Conservation (phyloP, 2,113 vertebrate species). For the Cichladusa arquata region DNA sequence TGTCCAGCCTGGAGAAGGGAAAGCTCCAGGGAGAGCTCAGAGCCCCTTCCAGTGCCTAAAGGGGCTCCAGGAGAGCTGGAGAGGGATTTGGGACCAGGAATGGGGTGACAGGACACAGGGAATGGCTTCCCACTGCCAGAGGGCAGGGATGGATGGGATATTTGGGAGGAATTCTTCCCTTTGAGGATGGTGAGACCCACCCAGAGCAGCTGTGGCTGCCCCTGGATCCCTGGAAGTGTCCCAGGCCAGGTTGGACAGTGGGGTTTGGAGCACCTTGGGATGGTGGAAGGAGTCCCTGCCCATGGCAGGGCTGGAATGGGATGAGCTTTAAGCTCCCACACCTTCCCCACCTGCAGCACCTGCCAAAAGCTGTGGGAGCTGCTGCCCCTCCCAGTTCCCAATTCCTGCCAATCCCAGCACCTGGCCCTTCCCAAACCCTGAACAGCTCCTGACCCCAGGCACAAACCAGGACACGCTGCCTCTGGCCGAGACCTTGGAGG, state of each 20-base stretch:
- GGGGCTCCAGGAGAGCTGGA: neutral
- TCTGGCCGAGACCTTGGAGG: neutral
- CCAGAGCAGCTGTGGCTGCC: neutral
- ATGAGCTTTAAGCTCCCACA: neutral
- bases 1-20: rapidly evolving
- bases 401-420: neutral
- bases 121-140: neutral
- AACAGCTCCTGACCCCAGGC: neutral
- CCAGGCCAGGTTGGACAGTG: rapidly evolving
- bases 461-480: neutral
- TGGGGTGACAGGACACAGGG: neutral
- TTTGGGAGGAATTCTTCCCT: neutral
- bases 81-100: neutral
- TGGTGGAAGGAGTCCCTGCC: too few relatives aligned
- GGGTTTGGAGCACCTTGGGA: neutral
- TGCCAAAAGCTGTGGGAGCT: neutral
- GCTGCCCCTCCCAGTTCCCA: neutral
- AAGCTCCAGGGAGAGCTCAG: rapidly evolving
- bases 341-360: neutral
- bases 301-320: neutral
- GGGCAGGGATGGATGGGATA: rapidly evolving
- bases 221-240: neutral
- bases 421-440: neutral
- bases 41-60: neutral
- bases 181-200: rapidly evolving